Conservation (phyloP, 2,113 vertebrate species). For the Ceuthmochares aereus region DNA sequence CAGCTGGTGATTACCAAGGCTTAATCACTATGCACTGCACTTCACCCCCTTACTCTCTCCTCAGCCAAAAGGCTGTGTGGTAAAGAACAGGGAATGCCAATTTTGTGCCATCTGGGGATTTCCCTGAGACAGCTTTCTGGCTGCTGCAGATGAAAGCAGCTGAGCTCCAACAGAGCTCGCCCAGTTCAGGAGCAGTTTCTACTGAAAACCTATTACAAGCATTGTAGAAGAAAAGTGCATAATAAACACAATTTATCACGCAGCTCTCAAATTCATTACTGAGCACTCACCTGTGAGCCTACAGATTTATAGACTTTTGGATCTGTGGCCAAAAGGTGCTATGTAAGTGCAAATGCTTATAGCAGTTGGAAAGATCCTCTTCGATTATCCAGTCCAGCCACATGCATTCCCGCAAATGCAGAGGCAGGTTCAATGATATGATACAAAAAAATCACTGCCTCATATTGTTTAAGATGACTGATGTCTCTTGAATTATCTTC, state of each 20-base stretch:
- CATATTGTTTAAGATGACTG: constrained; percentile 17
- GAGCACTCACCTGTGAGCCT: neutral
- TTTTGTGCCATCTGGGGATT: constrained; percentile 27
- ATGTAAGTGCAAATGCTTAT: constrained; percentile 24
- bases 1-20: neutral
- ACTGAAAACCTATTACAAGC: neutral
- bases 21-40: neutral
- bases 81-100: constrained; percentile 3
- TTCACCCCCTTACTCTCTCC: neutral
- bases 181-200: neutral
- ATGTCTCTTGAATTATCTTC: constrained; percentile 58
- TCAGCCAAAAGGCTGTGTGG: neutral
- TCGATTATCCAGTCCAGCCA: neutral
- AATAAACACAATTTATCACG: constrained; percentile 11
- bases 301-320: neutral
- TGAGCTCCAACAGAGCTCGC: neutral
- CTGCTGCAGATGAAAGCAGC: neutral
- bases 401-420: constrained; percentile 33
- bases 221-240: neutral
- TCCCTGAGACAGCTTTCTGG: neutral
- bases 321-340: neutral
- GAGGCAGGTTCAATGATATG: neutral
- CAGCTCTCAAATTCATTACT: neutral
- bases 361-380: constrained; percentile 24
- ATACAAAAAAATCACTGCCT: constrained; percentile 25